Conservation (phyloP, 1,140 invertebrate species). For the Tenebrio molitor region DNA sequence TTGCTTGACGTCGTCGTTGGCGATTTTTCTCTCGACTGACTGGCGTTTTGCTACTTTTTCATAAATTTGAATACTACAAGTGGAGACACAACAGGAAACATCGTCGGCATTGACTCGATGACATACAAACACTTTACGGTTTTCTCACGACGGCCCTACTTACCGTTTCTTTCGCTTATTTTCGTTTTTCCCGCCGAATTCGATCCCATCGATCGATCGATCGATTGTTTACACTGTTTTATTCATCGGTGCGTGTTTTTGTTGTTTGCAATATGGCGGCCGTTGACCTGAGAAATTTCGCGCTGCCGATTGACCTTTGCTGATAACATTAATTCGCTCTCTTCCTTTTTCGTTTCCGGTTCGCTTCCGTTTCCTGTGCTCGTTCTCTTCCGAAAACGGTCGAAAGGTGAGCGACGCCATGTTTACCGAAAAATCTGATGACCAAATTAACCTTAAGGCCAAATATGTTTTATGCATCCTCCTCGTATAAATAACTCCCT, state of each 20-base stretch:
- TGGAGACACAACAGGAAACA: constrained; percentile 29
- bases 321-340: neutral
- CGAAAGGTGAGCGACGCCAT: too few species aligned
- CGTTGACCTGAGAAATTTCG: too few species aligned
- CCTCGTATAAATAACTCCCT: constrained; percentile 31
- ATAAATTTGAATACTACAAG: constrained; percentile 16
- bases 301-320: neutral
- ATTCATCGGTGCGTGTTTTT: too few species aligned
- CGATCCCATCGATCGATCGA: too few species aligned
- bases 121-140: neutral
- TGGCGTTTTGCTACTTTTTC: neutral
- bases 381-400: too few species aligned
- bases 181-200: too few species aligned
- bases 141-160: too few species aligned
- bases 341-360: too few species aligned
- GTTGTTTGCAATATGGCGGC: neutral
- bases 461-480: constrained; percentile 12
- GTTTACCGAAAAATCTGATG: too few species aligned
- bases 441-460: neutral
- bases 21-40: neutral
- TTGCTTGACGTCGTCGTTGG: neutral
- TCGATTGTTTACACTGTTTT: too few species aligned
- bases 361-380: too few species aligned
- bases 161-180: too few species aligned
- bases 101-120: neutral